A percentile compares a stretch with the other conserved stretches of the same genome.
Conservation (phyloP, 2,888 invertebrate species). For the Charanyca ferruginea region DNA sequence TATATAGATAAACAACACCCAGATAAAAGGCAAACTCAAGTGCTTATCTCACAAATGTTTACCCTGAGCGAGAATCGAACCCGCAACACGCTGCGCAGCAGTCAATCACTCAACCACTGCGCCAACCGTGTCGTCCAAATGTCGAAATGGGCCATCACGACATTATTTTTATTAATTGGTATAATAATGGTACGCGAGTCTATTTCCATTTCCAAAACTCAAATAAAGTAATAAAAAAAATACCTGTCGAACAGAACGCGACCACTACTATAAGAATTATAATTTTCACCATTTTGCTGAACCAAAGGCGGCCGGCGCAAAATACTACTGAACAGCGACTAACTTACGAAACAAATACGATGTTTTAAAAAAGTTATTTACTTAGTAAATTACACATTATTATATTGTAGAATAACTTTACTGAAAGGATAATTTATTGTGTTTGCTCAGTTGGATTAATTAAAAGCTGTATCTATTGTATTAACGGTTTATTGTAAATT, state of each 20-base stretch:
- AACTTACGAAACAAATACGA: no score
- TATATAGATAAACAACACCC: no score
- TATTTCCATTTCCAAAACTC: no score
- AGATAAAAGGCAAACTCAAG: no score
- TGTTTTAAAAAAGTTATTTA: slow-evolving; percentile 5
- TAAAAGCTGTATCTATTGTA: slow-evolving; percentile 30
- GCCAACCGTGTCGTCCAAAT: no score
- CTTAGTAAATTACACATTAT: neutral
- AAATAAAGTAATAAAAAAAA: slow-evolving; percentile 9
- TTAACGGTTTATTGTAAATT: slow-evolving; percentile 28
- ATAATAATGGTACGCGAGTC: no score
- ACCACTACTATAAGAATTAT: neutral
- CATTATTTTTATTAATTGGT: no score
- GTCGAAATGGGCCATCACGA: no score
- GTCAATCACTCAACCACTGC: no score
- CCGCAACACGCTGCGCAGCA: no score
- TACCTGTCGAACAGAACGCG: slow-evolving; percentile 33
- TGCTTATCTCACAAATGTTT: no score
- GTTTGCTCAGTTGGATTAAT: slow-evolving; percentile 32
- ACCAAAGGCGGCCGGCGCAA: neutral
- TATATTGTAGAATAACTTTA: neutral
- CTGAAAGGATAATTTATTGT: slow-evolving; percentile 37
- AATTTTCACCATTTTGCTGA: slow-evolving; percentile 28
- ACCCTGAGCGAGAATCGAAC: no score
- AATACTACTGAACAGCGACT: neutral